These are phyloP conservation scores for Squalus acanthias DNA, from an alignment of 2,797 vertebrate species.

Conservation along the genomic window DNA sequence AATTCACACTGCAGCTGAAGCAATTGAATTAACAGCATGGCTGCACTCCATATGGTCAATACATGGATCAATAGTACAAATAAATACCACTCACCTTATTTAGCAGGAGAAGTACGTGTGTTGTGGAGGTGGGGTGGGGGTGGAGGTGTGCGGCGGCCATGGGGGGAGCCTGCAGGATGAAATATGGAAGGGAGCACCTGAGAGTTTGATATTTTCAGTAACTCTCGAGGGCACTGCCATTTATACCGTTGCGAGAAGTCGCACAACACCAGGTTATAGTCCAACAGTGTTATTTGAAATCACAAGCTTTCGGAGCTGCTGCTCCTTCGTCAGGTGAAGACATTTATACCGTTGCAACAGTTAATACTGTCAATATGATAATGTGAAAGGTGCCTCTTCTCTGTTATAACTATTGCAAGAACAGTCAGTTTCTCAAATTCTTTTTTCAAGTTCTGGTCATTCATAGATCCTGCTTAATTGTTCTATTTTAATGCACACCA, in stretches of 20 bases:
- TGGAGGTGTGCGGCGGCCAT: not conserved
- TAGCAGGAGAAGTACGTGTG: not conserved
- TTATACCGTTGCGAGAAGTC: no score
- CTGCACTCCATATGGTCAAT: not conserved
- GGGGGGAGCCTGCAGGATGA: not conserved
- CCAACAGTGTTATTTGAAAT: no score
- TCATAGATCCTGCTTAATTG: not conserved
- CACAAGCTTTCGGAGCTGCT: no score
- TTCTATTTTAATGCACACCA: not conserved
- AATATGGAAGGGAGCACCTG: not conserved
- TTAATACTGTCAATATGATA: not conserved
- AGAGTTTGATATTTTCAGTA: not conserved
- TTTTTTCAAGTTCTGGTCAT: not conserved
- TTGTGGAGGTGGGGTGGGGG: not conserved
- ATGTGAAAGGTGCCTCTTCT: not conserved
- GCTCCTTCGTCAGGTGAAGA: no score
- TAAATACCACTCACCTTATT: not conserved
- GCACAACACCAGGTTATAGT: no score
- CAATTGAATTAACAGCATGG: conserved; percentile 2
- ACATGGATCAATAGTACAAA: not conserved
- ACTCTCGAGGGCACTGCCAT: not conserved
- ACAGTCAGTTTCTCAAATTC: not conserved
- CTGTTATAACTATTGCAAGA: no score
- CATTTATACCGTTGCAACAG: no score
- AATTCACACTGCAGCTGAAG: not conserved